These are phyloP conservation scores for Riparia riparia DNA, from an alignment of 2,113 vertebrate genomes.

Conservation along the genomic window DNA sequence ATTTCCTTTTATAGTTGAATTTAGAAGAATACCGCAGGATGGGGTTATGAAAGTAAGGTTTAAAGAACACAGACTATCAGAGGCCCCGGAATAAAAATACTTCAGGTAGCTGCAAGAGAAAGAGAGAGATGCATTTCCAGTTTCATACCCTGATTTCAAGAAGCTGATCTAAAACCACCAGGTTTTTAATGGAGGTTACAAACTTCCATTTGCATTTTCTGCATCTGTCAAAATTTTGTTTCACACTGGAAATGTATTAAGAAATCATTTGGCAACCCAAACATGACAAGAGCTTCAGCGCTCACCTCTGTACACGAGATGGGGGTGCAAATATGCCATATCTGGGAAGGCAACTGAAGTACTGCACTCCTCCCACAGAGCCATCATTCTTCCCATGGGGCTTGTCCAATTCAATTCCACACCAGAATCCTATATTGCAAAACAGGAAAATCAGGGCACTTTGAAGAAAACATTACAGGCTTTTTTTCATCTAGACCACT, in stretches of 20 bases:
- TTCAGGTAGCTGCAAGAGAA: background rate
- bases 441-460: background rate
- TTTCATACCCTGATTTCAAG: background rate
- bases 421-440: constrained; percentile 86
- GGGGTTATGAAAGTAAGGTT: background rate
- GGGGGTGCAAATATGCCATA: constrained; percentile 94
- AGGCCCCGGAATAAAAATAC: background rate
- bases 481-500: background rate
- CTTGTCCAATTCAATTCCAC: constrained; percentile 93
- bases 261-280: background rate
- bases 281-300: background rate
- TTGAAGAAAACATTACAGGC: background rate
- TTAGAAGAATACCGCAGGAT: background rate
- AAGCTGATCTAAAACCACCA: background rate
- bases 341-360: constrained; percentile 92
- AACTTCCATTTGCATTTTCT: constrained; percentile 5
- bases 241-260: background rate
- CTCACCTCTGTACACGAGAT: constrained; percentile 93
- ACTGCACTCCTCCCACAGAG: constrained; percentile 90
- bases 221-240: background rate
- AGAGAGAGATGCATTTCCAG: background rate
- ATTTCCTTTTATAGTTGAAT: background rate
- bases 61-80: background rate
- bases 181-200: background rate
- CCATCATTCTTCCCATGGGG: constrained; percentile 95